These are phyloP conservation scores for Pitta sordida DNA, from an alignment of 2,113 vertebrate genomes.

Conservation along the genomic window DNA sequence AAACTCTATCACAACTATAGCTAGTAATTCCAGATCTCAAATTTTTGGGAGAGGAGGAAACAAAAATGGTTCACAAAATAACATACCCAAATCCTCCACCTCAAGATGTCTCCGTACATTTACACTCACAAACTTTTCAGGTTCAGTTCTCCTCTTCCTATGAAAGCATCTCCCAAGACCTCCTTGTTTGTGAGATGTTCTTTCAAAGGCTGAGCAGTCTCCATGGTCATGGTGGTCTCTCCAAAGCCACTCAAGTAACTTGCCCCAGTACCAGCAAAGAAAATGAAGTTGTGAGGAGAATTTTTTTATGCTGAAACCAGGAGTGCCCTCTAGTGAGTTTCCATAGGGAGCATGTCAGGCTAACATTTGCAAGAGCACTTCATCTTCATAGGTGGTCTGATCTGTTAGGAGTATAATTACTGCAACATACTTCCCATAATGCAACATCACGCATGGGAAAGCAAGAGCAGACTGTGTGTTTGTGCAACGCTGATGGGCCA, in stretches of 20 bases:
- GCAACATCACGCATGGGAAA: not conserved
- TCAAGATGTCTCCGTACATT: not conserved
- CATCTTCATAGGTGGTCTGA: not conserved
- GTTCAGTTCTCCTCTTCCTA: not conserved
- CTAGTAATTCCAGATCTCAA: not conserved
- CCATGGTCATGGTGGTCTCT: not conserved
- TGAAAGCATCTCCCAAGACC: not conserved
- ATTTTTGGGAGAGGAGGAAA: not conserved
- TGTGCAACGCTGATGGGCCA: not conserved
- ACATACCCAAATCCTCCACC: not conserved
- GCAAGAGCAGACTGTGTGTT: not conserved
- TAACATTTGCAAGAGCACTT: not conserved
- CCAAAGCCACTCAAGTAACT: not conserved
- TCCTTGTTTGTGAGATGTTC: not conserved
- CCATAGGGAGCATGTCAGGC: not conserved
- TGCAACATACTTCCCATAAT: rapidly evolving
- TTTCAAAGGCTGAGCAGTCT: not conserved
- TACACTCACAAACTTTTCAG: not conserved
- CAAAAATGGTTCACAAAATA: not conserved
- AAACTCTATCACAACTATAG: not conserved
- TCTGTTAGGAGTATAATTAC: not conserved
- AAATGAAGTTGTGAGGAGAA: not conserved
- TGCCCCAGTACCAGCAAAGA: not conserved
- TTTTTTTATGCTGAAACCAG: not conserved
- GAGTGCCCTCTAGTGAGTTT: constrained; percentile 24